Conservation (phyloP, 2,797 vertebrate genomes). For the Lagorchestes hirsutus region DNA sequence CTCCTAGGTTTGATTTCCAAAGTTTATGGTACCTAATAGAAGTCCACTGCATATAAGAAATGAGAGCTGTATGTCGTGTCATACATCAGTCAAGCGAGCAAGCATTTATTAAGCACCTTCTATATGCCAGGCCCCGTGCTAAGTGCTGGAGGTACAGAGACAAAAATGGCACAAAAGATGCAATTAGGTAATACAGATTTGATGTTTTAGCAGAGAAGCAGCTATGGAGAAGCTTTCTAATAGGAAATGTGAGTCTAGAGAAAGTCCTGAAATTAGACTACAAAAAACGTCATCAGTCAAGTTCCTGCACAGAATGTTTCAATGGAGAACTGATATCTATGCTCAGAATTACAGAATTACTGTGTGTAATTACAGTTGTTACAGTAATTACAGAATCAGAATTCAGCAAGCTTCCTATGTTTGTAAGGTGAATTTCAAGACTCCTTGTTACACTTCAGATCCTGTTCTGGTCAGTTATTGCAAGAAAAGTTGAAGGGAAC, state of each 20-base stretch:
- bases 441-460: constrained; percentile 27
- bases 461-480: neutral
- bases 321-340: constrained; percentile 23
- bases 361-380: too few species aligned
- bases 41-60: neutral
- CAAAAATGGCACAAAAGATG: neutral
- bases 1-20: neutral
- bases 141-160: neutral
- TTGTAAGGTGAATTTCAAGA: constrained; percentile 36
- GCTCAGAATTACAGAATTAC: neutral
- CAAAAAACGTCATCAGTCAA: neutral
- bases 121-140: neutral
- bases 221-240: neutral
- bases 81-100: neutral
- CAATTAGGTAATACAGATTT: neutral
- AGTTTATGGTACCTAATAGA: neutral
- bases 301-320: constrained; percentile 14
- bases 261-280: neutral
- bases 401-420: constrained; percentile 4
- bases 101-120: neutral
- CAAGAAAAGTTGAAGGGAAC: constrained; percentile 23
- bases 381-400: too few species aligned
- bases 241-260: constrained; percentile 8
- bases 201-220: neutral
- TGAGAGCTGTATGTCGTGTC: neutral